A percentile compares a stretch with the other conserved stretches of the same genome.
Evolutionary conservation across 2,797 vertebrate species (phyloP).

Genomic region (Oryzias dopingdopingensis): DNA sequence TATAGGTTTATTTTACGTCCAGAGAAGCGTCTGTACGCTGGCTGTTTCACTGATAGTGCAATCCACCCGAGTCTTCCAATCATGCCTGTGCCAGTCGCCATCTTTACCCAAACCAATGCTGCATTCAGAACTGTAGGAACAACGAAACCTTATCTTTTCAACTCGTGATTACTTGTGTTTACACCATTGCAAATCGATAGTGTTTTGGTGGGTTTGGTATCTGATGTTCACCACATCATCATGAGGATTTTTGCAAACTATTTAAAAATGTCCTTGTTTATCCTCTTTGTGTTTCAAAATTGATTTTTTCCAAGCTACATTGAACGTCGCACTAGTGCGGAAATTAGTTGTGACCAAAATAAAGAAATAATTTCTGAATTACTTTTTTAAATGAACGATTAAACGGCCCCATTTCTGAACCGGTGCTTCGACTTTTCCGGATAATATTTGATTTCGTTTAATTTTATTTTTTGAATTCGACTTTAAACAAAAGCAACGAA

Average conservation of each 20-base stretch:
- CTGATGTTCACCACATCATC: too few relatives aligned
- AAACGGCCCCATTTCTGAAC: too few relatives aligned
- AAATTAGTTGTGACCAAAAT: slow-evolving; percentile 18
- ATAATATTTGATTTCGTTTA: too few relatives aligned
- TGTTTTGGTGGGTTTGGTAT: too few relatives aligned
- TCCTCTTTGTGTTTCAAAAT: neutral
- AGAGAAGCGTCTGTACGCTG: slow-evolving; percentile 11
- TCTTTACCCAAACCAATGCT: slow-evolving; percentile 49
- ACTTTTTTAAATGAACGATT: neutral
- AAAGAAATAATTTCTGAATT: neutral
- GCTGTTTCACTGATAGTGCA: slow-evolving; percentile 17
- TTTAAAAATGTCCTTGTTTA: too few relatives aligned
- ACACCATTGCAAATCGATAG: too few relatives aligned
- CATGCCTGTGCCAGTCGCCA: slow-evolving; percentile 73
- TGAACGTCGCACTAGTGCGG: slow-evolving; percentile 52
- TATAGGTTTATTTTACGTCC: neutral
- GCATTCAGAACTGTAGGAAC: slow-evolving; percentile 23
- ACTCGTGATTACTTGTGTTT: neutral
- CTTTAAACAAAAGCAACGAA: slow-evolving; percentile 6
- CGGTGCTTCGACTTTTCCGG: too few relatives aligned
- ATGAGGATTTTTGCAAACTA: too few relatives aligned
- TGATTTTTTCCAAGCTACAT: accelerated
- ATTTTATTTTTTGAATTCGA: neutral
- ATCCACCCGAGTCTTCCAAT: neutral
- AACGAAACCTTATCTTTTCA: too few relatives aligned